Evolutionary conservation across 2,888 invertebrate species (phyloP), one percentile per base, ranked within the genome.

Genomic region (Synergus laeviventris): DNA sequence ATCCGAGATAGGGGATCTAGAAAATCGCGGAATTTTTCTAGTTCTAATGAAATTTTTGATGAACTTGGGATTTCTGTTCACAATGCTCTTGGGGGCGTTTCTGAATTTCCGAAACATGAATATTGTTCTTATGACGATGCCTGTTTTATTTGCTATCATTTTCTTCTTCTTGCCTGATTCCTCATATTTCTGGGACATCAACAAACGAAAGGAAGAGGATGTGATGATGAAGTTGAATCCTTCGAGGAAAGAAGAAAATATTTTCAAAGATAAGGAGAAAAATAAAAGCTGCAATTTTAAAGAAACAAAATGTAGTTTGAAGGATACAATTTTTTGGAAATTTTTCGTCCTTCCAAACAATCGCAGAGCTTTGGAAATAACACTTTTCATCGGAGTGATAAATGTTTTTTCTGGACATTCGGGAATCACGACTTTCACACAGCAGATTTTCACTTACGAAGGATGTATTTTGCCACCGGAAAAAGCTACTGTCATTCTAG

Each of bases 391-490:
- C 11, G 49, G 49, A n/a, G 11, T 36, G n/a, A 49, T 24, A 11
- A 49, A 70, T 49, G 31, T 49, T 49, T 93, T 94, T 74, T 93
- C 93, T 64, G 94, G 94, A 0, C 93, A 93, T 81, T 93, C 93
- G 66, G 93, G 93, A 0, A 91, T 94, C 31, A 92, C 93, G 78
- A 89, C 93, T 8, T 94, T 93, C 81, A 92, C 93, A 0, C 93
- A 93, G 76, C 92, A 93, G 82, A 95, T 95, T 84, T 94, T 95
- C 84, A 92, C 92, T 7, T 91, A 92, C 54, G 92, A 92, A 14
- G 92, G 92, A 31, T 91, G 92, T 7, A 91, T 91, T 0, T 81
- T 93, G 66, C 91, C 91, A 3, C 91, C 93, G 1, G 90, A 92
- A 77, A 91, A 92, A 82, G 92, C 93, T 0, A 93, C 93, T 77